Conservation (phyloP, 2,797 vertebrate genomes). For the Malurus splendens region DNA sequence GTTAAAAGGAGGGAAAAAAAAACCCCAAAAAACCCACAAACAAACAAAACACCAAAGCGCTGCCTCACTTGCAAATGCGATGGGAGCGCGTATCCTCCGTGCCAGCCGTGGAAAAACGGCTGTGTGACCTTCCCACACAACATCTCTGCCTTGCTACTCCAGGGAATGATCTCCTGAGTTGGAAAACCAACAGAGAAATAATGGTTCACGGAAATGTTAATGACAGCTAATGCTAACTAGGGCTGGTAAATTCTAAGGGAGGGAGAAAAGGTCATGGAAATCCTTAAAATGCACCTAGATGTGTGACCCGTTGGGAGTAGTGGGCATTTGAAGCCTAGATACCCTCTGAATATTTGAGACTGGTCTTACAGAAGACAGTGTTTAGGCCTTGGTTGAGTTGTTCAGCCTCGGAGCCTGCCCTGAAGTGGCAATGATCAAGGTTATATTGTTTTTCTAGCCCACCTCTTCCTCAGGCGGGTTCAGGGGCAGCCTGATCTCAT, state of each 20-base stretch:
- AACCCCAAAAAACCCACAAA: not conserved
- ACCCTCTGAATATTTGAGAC: not conserved
- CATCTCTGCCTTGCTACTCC: not conserved
- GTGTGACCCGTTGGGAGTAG: not conserved
- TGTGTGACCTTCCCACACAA: constrained; percentile 21
- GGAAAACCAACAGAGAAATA: constrained; percentile 18
- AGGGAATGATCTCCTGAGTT: constrained; percentile 20
- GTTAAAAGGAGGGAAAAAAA: constrained; percentile 8
- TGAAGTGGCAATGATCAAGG: not conserved
- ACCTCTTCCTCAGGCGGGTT: not conserved
- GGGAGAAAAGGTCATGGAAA: constrained; percentile 11
- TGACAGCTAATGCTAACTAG: not conserved
- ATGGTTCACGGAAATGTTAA: constrained; percentile 18
- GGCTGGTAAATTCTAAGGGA: not conserved
- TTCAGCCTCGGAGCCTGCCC: not conserved
- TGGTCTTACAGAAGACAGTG: accelerated
- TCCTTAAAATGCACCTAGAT: not conserved
- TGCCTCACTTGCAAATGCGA: not conserved
- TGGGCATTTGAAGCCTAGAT: not conserved
- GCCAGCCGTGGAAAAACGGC: constrained; percentile 28
- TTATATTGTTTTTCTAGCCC: not conserved
- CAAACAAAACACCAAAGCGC: not conserved
- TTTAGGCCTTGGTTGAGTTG: not conserved
- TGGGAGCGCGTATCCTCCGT: not conserved
- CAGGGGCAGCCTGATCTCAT: not conserved